These are phyloP conservation scores for Erannis defoliaria DNA, from an alignment of 2,888 invertebrate genomes.

Conservation along the genomic window DNA sequence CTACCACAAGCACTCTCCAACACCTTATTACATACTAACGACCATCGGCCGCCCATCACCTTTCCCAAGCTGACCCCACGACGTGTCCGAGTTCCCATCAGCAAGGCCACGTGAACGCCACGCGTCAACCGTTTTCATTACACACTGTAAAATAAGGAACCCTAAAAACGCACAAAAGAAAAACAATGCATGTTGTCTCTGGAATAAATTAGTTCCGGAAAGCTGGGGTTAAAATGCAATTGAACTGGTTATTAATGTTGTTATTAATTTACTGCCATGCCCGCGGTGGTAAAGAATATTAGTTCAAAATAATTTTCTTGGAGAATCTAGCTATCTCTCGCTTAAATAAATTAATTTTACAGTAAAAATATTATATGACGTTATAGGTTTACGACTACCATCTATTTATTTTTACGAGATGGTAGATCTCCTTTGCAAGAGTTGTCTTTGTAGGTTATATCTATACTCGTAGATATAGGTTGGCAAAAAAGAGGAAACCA, in stretches of 20 bases:
- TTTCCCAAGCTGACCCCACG: constrained; percentile 71
- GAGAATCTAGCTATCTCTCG: no score
- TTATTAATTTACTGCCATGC: constrained; percentile 46
- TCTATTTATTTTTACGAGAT: no score
- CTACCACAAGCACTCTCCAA: constrained; percentile 32
- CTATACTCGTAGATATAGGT: no score
- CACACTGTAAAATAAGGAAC: constrained; percentile 69
- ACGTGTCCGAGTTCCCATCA: constrained; percentile 81
- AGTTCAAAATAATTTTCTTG: background rate
- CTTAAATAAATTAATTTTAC: no score
- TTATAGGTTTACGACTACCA: no score
- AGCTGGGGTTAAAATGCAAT: constrained; percentile 80
- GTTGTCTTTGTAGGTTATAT: no score
- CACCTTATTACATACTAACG: constrained; percentile 32
- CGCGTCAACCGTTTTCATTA: constrained; percentile 76
- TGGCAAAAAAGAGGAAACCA: no score
- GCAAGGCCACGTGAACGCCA: constrained; percentile 63
- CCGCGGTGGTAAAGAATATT: background rate
- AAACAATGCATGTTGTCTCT: constrained; percentile 79
- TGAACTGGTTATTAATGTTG: constrained; percentile 80
- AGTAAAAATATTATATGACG: no score
- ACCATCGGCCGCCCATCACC: constrained; percentile 41
- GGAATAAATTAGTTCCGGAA: constrained; percentile 78
- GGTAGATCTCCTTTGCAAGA: no score
- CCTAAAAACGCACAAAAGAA: constrained; percentile 68